Base-by-base conservation (phyloP, 2,888 invertebrate genomes). In the Boloria euphrosyne region DNA sequence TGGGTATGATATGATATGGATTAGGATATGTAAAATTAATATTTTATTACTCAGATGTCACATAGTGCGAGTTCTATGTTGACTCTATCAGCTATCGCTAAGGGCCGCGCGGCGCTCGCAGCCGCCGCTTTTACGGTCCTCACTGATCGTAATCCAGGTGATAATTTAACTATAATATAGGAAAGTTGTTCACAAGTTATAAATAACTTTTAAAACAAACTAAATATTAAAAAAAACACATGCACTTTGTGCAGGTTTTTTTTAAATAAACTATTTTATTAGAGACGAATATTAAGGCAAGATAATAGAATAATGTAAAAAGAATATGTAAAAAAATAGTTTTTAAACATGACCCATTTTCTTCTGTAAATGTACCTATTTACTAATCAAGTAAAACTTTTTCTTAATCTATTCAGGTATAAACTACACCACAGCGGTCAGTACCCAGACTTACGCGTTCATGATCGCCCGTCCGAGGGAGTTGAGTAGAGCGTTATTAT, bases 341-440 rank as follows among this genome's bases (percentile, higher is more conserved):
- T n/a, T n/a, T n/a, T n/a, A n/a, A n/a, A n/a, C n/a, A n/a, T n/a
- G n/a, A n/a, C n/a, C n/a, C n/a, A n/a, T n/a, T n/a, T n/a, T n/a
- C n/a, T n/a, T n/a, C n/a, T n/a, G n/a, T n/a, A n/a, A n/a, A n/a
- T n/a, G n/a, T n/a, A n/a, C n/a, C n/a, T n/a, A n/a, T n/a, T 3
- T 31, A 31, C 6, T 7, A 0, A 31, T 31, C 6, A 38, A 10
- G 31, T 38, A 38, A 7, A 38, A 38, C 10, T 18, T 55, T 10
- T 44, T 16, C 13, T 58, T n/a, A 2, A 46, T 13, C 46, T 10
- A 38, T 18, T 1, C 77, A 82, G 86, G 93, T 4, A 93, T 97
- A 49, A 97, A 97, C 84, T 98, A 96, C 80, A 97, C 97, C 0
- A 87, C 92, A 31, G 94, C 97, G 0, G 94, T 98, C 59, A 96